phyloP scores from a whole-genome alignment of 2,113 vertebrate species.

The Leptobrachium ailaonicum region DNA sequence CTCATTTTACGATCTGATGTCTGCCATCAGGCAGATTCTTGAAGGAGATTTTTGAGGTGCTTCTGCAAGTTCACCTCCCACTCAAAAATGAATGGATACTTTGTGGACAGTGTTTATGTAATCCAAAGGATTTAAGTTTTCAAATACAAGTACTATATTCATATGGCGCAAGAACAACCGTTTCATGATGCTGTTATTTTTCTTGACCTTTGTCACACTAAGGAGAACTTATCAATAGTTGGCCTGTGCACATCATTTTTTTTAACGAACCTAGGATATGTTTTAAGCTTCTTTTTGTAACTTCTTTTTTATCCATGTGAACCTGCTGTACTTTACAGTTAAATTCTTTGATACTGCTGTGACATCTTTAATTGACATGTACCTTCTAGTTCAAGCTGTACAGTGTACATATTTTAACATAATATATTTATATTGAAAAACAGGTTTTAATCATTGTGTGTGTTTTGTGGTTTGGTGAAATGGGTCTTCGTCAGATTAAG shows the following conservation, averaged over 20 bases:
- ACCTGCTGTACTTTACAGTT: background rate
- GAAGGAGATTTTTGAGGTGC: constrained; percentile 57
- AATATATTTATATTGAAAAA: constrained; percentile 21
- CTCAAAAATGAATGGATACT: background rate
- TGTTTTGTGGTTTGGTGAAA: too few relatives aligned
- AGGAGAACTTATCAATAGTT: background rate
- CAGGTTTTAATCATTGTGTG: too few relatives aligned
- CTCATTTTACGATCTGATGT: constrained; percentile 69
- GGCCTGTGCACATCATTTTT: background rate
- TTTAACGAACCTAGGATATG: background rate
- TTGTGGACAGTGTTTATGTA: background rate
- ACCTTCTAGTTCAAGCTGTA: constrained; percentile 1
- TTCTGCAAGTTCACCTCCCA: background rate
- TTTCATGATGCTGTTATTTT: background rate
- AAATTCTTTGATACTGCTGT: background rate
- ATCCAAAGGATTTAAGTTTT: background rate
- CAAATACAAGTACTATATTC: background rate
- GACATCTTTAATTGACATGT: background rate
- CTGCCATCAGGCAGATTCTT: constrained; percentile 30
- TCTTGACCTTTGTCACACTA: background rate
- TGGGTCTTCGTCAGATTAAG: too few relatives aligned
- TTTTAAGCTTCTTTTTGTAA: background rate
- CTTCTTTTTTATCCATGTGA: background rate
- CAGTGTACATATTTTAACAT: constrained; percentile 9
- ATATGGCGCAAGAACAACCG: background rate